phyloP scores from a whole-genome alignment of 2,888 invertebrate species.

The Arctia plantaginis region DNA sequence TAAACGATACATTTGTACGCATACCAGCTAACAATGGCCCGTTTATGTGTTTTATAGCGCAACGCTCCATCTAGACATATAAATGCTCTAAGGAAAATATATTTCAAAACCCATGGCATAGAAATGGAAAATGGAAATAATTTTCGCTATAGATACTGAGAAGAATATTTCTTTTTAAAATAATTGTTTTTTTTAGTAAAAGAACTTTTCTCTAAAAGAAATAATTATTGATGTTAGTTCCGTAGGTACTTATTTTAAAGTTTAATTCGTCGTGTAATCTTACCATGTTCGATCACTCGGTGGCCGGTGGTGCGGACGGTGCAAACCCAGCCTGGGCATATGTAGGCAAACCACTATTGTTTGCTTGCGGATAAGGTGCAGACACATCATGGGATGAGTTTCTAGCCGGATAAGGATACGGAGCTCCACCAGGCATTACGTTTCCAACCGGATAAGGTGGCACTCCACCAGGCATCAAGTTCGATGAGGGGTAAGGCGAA shows the following conservation, averaged over 20 bases:
- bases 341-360: background rate
- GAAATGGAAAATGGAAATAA: too few species aligned
- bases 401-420: background rate
- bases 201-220: background rate
- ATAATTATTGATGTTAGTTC: background rate
- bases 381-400: background rate
- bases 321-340: background rate
- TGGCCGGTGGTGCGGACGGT: slow-evolving; percentile 8
- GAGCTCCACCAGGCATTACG: background rate
- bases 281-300: background rate
- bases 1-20: too few species aligned
- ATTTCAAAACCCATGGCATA: too few species aligned
- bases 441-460: background rate
- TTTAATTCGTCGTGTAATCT: background rate
- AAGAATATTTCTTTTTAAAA: too few species aligned
- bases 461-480: background rate
- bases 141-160: too few species aligned
- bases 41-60: too few species aligned
- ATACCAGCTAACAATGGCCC: too few species aligned
- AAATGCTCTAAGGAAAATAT: too few species aligned
- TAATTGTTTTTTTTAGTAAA: background rate
- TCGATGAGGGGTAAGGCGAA: background rate
- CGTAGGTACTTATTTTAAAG: background rate
- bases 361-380: background rate
- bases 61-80: too few species aligned